Evolutionary conservation across 30 jellyfish, hydroid and myxozoan species (phyloP).

Genomic region (Aurelia aurita): DNA sequence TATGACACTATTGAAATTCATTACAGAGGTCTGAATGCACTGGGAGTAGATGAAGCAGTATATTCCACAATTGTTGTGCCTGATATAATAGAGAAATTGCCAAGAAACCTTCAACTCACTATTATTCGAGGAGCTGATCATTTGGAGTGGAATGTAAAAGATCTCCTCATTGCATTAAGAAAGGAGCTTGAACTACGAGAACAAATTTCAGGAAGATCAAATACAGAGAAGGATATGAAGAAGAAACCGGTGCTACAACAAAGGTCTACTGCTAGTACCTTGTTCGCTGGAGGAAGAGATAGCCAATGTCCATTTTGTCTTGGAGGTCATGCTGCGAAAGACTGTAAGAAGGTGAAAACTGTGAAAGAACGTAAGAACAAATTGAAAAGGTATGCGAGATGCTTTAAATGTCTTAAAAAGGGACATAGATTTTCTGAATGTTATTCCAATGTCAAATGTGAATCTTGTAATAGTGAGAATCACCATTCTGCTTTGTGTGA

Average conservation of each 20-base stretch:
- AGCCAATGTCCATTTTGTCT: neutral
- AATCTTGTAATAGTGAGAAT: conserved; percentile 5
- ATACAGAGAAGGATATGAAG: neutral
- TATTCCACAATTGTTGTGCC: conserved; percentile 31
- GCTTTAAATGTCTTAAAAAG: neutral
- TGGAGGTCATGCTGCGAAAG: conserved; percentile 12
- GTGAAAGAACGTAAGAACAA: no score
- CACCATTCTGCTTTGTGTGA: neutral
- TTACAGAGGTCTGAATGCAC: conserved; percentile 18
- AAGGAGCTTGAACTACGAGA: conserved; percentile 31
- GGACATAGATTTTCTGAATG: neutral
- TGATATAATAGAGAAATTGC: conserved; percentile 19
- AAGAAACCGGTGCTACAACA: neutral
- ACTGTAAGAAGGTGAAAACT: conserved; percentile 4
- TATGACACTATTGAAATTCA: conserved; percentile 20
- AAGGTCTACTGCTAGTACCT: conserved; percentile 25
- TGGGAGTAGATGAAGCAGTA: conserved; percentile 3
- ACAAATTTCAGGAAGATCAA: conserved; percentile 16
- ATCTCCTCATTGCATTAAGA: neutral
- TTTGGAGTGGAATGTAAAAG: conserved; percentile 22
- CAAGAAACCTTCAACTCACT: conserved; percentile 3
- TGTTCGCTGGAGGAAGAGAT: conserved; percentile 12
- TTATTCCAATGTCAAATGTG: neutral
- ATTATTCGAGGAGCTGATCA: neutral
- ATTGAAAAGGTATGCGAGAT: neutral